Base-by-base conservation (phyloP, 2,888 invertebrate species). In the Lamproptera curius region DNA sequence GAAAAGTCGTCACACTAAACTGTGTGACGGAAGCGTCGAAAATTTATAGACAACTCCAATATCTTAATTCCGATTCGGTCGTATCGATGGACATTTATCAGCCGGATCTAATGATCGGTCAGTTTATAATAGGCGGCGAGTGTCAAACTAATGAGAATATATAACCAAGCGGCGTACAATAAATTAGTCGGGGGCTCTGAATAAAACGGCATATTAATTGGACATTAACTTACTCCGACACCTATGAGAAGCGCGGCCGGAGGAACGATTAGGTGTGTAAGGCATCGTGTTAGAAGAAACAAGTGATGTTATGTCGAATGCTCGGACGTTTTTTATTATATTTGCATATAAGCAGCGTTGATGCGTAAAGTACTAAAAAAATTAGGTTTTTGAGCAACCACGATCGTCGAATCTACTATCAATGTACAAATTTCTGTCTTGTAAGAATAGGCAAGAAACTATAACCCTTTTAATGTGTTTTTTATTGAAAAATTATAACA, bases 81-180 rank as follows among this genome's bases (percentile, higher is more conserved):
- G 20, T 20, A 42, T 55, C 69, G 74, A 5, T 20, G 73, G 62
- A 63, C 66, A 74, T 78, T 77, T 81, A 85, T 84, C 83, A 70
- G 64, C 62, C 63, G 67, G 60, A 80, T 83, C 81, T 80, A 81
- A 81, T 75, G 77, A 78, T 75, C 70, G 71, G 69, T 67, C 74
- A 73, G 73, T 71, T 75, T 73, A 74, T 78, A 80, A 85, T 79
- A 76, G 80, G 70, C 76, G 65, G 70, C 70, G 73, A 78, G 70
- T 82, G 84, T 86, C 84, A 75, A 75, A 71, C 77, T 84, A 86
- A 84, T 86, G 83, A 85, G 83, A 82, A 86, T 83, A 80, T 84
- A 85, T 80, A 69, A 71, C 64, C 58, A 61, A 62, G 71, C 69
- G 70, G 73, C 76, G 74, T 67, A 68, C 74, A 67, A 84, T 84